A percentile compares a stretch with the other conserved stretches of the same genome.
These are phyloP conservation scores for Leptinotarsa haldemani DNA, from an alignment of 2,888 invertebrate genomes.

Conservation along the genomic window DNA sequence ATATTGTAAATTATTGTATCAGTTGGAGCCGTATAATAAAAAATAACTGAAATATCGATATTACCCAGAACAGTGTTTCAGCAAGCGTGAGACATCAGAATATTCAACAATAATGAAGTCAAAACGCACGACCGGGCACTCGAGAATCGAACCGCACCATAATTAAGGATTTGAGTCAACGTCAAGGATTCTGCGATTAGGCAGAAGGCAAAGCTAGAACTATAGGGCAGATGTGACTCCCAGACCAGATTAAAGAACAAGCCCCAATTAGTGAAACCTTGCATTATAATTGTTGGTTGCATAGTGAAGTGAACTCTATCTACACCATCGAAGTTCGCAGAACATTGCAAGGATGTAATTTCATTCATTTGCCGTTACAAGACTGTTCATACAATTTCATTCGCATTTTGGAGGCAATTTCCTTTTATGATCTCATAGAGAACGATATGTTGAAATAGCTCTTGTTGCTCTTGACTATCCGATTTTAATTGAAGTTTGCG, in stretches of 20 bases:
- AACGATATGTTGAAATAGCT: neutral
- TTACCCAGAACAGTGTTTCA: too few relatives aligned
- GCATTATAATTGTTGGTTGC: slow-evolving; percentile 58
- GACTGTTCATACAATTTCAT: neutral
- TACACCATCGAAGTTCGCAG: neutral
- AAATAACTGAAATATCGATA: too few relatives aligned
- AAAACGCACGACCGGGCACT: neutral
- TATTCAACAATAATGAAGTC: neutral
- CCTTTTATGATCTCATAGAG: neutral
- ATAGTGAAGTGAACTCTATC: neutral
- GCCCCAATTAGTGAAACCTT: slow-evolving; percentile 61
- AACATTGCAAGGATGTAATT: neutral
- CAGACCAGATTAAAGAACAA: slow-evolving; percentile 61
- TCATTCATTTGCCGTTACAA: neutral
- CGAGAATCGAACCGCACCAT: slow-evolving; percentile 11
- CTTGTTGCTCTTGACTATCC: neutral
- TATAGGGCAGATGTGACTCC: slow-evolving; percentile 44
- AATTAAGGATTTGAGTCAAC: slow-evolving; percentile 27
- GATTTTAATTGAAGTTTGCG: neutral
- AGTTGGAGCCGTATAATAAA: too few relatives aligned
- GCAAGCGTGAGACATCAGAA: too few relatives aligned
- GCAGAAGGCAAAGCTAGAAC: slow-evolving; percentile 45
- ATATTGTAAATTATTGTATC: too few relatives aligned
- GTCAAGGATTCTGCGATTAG: slow-evolving; percentile 30
- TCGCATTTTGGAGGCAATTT: neutral